Evolutionary conservation across 1,140 invertebrate species (phyloP), one percentile per base, ranked within the genome.

Genomic region (Heterodera carotae): DNA sequence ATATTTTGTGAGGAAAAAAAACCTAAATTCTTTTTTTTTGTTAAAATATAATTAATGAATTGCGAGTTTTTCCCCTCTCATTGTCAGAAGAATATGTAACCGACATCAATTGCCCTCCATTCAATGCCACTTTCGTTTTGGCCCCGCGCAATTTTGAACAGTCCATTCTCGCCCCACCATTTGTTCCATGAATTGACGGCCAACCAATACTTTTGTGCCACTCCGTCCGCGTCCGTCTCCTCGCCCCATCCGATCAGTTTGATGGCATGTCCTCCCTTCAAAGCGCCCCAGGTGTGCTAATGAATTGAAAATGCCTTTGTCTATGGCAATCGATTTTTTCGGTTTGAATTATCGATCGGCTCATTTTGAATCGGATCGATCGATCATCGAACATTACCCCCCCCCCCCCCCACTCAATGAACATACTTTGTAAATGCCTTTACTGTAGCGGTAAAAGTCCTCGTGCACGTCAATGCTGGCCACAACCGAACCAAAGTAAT

Each of bases 71-170:
- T 6, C 2, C 39, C 39, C 48, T 22, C 48, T 56, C n/a, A n/a
- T n/a, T n/a, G n/a, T 56, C 48, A 56, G 18, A 56, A 56, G 48
- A 56, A 56, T 5, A 56, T 56, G 48, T 56, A 56, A 1, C 48
- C 48, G 2, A 56, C 48, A 3, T 56, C 48, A 18, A 56, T 15
- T 4, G 48, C 48, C 48, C 48, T 15, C 48, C 48, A 56, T 88
- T 96, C 94, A 84, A 95, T 94, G 31, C 93, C 93, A 87, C 93
- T 93, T 83, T 95, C 93, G 88, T 95, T 91, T 72, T 89, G 85
- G 22, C 94, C 94, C 82, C 93, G 89, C 6, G 92, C 88, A 59
- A 95, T 94, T 88, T 93, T 94, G 90, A 95, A 95, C 86, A 91
- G 92, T 22, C 94, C 93, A 88, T 88, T 81, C 81, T 90, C 89